Evolutionary conservation across 2,797 vertebrate species (phyloP).

Genomic region (Tadarida brasiliensis): DNA sequence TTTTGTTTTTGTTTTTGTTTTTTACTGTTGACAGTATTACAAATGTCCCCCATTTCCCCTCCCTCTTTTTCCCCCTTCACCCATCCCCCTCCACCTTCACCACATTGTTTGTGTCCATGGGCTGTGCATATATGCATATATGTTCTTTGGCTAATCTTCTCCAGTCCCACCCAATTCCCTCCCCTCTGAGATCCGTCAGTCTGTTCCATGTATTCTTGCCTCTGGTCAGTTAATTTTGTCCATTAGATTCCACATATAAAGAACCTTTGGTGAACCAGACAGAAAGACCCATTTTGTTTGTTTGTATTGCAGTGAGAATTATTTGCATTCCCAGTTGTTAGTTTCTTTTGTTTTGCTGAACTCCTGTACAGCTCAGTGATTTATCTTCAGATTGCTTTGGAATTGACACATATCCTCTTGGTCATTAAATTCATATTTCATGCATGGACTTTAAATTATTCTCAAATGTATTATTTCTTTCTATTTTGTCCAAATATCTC

Average conservation of each 20-base stretch:
- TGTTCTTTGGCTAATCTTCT: not conserved
- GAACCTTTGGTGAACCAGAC: not conserved
- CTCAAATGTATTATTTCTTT: not conserved
- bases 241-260: not conserved
- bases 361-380: not conserved
- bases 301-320: not conserved
- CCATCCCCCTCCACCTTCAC: not conserved
- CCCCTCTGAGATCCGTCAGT: not conserved
- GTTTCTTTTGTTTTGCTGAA: slow-evolving; percentile 29
- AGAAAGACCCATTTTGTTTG: not conserved
- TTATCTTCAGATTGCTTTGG: not conserved
- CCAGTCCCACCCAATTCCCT: not conserved
- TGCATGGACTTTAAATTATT: not conserved
- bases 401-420: not conserved
- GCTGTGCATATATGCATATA: not conserved
- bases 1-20: not conserved
- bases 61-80: not conserved
- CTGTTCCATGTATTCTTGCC: not conserved
- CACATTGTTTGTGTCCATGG: not conserved
- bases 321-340: not conserved
- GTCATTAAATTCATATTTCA: not conserved
- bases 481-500: slow-evolving; percentile 1
- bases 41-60: not conserved
- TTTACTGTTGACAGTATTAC: not conserved
- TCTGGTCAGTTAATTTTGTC: not conserved